Conservation (phyloP, 2,888 invertebrate genomes). For the Magallana nippona region DNA sequence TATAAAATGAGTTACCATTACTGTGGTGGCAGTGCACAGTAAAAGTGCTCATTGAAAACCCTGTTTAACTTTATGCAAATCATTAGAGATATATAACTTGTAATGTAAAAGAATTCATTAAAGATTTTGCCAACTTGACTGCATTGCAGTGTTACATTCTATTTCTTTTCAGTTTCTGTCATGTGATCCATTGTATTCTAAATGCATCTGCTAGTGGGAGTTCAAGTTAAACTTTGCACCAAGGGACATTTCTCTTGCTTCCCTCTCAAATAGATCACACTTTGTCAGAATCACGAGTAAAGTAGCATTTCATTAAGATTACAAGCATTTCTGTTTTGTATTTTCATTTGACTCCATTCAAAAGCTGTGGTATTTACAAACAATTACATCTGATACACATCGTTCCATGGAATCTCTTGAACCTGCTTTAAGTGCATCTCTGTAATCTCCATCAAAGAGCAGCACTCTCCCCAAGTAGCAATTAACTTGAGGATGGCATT, state of each 20-base stretch:
- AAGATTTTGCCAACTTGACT: too few relatives aligned
- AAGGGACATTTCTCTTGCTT: neutral
- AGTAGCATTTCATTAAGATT: neutral
- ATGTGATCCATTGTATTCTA: neutral
- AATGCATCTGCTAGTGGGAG: neutral
- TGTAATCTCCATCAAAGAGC: slow-evolving; percentile 32
- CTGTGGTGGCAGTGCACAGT: too few relatives aligned
- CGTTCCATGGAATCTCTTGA: slow-evolving; percentile 6
- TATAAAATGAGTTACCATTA: too few relatives aligned
- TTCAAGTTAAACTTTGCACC: neutral
- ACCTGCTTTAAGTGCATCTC: slow-evolving; percentile 25
- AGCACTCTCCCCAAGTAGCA: slow-evolving; percentile 31
- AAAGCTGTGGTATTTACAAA: slow-evolving; percentile 16
- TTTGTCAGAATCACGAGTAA: neutral
- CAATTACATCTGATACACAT: slow-evolving; percentile 29
- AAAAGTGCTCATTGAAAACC: too few relatives aligned
- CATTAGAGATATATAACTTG: neutral
- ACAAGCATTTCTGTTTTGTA: slow-evolving; percentile 6
- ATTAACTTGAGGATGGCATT: slow-evolving; percentile 33
- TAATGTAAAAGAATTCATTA: neutral
- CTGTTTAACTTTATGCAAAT: too few relatives aligned
- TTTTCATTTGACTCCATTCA: neutral
- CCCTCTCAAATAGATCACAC: neutral
- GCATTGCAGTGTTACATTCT: too few relatives aligned
- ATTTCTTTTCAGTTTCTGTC: too few relatives aligned